Evolutionary conservation across 1,140 invertebrate species (phyloP), one percentile per base, ranked within the genome.

Genomic region (Drosophila athabasca): DNA sequence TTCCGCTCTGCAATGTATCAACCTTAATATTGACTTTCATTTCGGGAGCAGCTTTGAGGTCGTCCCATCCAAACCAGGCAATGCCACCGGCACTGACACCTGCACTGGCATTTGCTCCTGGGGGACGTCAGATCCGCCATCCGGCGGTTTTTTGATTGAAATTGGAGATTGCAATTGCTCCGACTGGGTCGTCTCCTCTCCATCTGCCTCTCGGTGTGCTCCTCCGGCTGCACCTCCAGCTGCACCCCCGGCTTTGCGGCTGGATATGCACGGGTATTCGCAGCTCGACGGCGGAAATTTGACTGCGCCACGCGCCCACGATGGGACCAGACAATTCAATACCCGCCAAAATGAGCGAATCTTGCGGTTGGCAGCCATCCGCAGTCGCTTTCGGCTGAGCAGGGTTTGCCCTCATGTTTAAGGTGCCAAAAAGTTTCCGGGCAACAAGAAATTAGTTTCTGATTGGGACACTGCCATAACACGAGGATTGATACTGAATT

Each of bases 21-120:
- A 78, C 74, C 78, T 88, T 87, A 62, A 87, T 82, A 87, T 87
- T 87, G 82, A 87, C 83, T 87, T 87, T 87, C 70, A 72, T 87
- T 87, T 69, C 48, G 50, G 74, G 26, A 61, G 75, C 70, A 88
- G 79, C 83, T 85, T 88, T 87, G 82, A 75, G 81, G 82, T 82
- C 52, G 78, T 82, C 74, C 75, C 78, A 82, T 59, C 59, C 67
- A 59, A 60, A 48, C 60, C 62, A 49, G 22, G 22, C 59, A 22
- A 35, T 3, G 11, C 9, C 13, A 6, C 6, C 13, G 29, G 15
- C 50, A 22, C 13, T 64, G 62, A 2, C 45, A 43, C 2, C 13
- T 22, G 24, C 45, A 50, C 29, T 45, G 39, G 15, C 17, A 22
- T 53, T 53, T 58, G 44, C 44, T 55, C 65, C 51, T 35, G 60